These are phyloP conservation scores for Acanthochromis polyacanthus DNA, from an alignment of 2,113 vertebrate genomes.

Conservation along the genomic window DNA sequence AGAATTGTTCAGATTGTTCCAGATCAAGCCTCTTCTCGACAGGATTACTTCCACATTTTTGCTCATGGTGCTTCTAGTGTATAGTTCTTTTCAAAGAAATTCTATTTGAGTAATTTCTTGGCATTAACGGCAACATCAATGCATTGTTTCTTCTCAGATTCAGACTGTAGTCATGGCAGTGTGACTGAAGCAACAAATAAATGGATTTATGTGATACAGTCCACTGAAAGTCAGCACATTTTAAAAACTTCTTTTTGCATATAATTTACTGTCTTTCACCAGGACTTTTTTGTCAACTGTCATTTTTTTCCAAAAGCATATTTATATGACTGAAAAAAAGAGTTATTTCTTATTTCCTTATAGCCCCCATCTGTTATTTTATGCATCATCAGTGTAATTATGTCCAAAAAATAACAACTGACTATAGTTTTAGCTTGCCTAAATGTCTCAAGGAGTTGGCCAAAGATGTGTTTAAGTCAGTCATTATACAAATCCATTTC, in stretches of 20 bases:
- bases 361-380: too few species aligned
- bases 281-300: background rate
- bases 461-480: background rate
- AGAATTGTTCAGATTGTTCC: background rate
- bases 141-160: background rate
- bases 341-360: too few species aligned
- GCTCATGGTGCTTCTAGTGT: background rate
- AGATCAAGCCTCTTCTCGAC: background rate
- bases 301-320: background rate
- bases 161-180: background rate
- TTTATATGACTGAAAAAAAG: background rate
- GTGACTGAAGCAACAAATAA: background rate
- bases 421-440: too few species aligned
- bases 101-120: too few species aligned
- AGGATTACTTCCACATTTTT: background rate
- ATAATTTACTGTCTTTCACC: too few species aligned
- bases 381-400: too few species aligned
- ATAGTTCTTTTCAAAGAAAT: background rate
- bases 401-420: too few species aligned
- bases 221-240: too few species aligned
- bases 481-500: too few species aligned
- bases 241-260: too few species aligned
- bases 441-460: background rate
- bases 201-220: too few species aligned
- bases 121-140: too few species aligned